Conservation (phyloP, 2,113 vertebrate genomes). For the Apteryx mantelli region DNA sequence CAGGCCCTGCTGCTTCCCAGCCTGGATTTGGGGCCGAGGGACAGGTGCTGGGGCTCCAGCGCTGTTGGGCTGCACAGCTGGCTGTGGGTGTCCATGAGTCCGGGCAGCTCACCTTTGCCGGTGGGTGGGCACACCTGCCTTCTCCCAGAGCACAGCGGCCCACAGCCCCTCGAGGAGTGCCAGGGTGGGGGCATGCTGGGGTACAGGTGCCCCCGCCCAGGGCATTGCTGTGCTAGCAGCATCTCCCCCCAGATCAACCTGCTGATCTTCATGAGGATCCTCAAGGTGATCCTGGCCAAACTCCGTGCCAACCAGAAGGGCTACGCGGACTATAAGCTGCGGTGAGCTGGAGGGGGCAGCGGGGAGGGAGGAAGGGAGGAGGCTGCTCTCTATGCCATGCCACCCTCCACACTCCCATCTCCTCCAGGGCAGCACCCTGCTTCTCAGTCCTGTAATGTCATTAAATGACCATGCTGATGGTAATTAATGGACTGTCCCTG, state of each 20-base stretch:
- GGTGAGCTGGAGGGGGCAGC: conserved; percentile 49
- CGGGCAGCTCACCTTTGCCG: no score
- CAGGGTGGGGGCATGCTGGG: background rate
- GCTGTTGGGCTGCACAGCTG: background rate
- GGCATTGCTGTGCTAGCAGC: no score
- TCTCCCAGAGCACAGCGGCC: background rate
- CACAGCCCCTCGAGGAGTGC: background rate
- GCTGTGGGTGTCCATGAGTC: no score
- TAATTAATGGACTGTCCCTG: accelerated
- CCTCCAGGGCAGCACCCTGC: background rate
- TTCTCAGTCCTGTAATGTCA: accelerated
- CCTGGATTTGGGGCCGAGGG: background rate
- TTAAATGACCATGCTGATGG: accelerated
- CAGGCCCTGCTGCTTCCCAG: background rate
- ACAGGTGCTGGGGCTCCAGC: background rate
- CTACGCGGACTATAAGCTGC: conserved; percentile 81
- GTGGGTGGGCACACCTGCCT: no score
- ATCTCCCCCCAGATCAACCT: conserved; percentile 69
- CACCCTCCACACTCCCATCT: background rate
- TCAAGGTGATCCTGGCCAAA: conserved; percentile 86
- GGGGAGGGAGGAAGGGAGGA: background rate
- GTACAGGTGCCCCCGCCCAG: background rate
- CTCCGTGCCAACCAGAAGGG: conserved; percentile 82
- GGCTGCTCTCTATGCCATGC: accelerated
- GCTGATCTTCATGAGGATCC: conserved; percentile 76